Percentiles rank a stretch among this genome's conserved stretches.
phyloP scores from a whole-genome alignment of 2,797 vertebrate species.

The Gila robusta region DNA sequence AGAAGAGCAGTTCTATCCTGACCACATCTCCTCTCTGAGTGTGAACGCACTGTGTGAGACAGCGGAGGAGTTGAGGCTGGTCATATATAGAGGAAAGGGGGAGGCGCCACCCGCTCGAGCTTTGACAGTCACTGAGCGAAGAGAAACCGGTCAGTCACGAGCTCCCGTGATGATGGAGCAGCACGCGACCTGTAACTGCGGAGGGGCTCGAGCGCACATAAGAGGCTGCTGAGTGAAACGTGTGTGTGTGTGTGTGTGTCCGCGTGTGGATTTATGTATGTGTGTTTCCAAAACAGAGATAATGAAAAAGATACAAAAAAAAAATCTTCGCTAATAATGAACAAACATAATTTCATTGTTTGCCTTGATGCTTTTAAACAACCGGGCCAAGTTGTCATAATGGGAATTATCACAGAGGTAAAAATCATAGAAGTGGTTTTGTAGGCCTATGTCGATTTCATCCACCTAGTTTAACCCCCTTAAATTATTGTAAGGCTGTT shows the following conservation, averaged over 20 bases:
- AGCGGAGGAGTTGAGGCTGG: constrained; percentile 72
- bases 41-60: constrained; percentile 72
- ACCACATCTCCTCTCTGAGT: constrained; percentile 71
- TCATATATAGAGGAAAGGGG: constrained; percentile 82
- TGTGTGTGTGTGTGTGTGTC: not conserved
- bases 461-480: not conserved
- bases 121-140: constrained; percentile 76
- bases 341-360: not conserved
- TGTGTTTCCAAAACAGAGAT: not conserved
- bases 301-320: not conserved
- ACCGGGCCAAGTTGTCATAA: not conserved
- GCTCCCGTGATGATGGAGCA: constrained; percentile 75
- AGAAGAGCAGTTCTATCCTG: constrained; percentile 62
- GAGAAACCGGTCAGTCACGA: constrained; percentile 79
- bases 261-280: constrained; percentile 22
- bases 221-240: constrained; percentile 9
- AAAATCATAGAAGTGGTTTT: not conserved
- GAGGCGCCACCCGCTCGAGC: constrained; percentile 79
- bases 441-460: not conserved
- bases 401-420: not conserved
- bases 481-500: not conserved
- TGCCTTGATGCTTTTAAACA: not conserved
- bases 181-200: constrained; percentile 71
- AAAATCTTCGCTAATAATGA: not conserved
- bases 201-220: constrained; percentile 55